phyloP scores from a whole-genome alignment of 1,140 invertebrate genomes.

The Drosophila serrata region DNA sequence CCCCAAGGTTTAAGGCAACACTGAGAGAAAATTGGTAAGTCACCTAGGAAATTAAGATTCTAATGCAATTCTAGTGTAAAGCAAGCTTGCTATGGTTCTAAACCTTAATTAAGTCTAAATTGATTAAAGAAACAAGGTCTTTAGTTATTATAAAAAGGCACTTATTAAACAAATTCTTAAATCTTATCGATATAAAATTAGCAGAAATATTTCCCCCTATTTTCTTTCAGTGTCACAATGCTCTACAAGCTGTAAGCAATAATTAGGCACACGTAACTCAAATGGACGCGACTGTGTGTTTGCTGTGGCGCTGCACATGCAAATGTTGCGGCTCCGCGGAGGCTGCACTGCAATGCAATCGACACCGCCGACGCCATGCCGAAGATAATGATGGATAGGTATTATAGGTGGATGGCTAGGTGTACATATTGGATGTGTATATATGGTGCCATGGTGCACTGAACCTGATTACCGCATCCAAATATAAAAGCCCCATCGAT shows the following conservation, averaged over 20 bases:
- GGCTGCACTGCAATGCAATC: constrained; percentile 63
- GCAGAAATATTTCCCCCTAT: no score
- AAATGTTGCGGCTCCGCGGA: constrained; percentile 62
- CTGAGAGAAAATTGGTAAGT: neutral
- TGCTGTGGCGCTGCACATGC: constrained; percentile 51
- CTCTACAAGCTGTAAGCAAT: constrained; percentile 66
- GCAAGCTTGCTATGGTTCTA: neutral
- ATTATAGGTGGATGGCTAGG: constrained; percentile 9
- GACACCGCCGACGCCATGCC: constrained; percentile 46
- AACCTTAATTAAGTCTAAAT: neutral
- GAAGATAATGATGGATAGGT: constrained; percentile 35
- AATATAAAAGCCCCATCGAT: constrained; percentile 60
- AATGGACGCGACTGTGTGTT: constrained; percentile 28
- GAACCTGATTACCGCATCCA: constrained; percentile 53
- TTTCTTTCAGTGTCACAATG: constrained; percentile 23
- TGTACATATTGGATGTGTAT: neutral
- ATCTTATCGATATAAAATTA: no score
- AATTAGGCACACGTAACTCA: constrained; percentile 72
- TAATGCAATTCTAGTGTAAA: neutral
- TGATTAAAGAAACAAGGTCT: no score
- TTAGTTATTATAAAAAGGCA: no score
- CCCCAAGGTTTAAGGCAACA: constrained; percentile 20
- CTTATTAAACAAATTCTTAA: no score
- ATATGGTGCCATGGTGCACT: constrained; percentile 64
- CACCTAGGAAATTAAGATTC: neutral